Evolutionary conservation across 2,797 vertebrate genomes (phyloP).

Genomic region (Podargus strigoides): DNA sequence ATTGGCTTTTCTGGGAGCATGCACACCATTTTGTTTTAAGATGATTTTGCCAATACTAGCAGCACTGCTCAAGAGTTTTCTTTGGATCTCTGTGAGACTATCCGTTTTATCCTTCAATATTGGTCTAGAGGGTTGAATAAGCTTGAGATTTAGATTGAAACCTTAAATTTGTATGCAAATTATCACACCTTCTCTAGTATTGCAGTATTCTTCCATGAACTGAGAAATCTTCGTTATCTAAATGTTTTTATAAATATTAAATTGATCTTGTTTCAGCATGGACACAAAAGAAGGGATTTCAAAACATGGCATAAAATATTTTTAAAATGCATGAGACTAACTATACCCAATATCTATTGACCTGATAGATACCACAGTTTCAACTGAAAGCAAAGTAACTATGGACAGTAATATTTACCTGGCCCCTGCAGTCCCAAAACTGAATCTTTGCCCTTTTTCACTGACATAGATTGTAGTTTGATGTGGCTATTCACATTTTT

Average conservation of each 20-base stretch:
- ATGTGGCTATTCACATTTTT: slow-evolving; percentile 6
- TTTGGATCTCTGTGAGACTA: background rate
- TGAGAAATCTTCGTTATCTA: slow-evolving; percentile 27
- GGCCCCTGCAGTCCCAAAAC: slow-evolving; percentile 48
- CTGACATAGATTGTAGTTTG: background rate
- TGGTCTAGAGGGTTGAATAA: background rate
- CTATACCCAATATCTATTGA: slow-evolving; percentile 46
- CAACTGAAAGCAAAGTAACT: slow-evolving; percentile 64
- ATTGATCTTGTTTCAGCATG: slow-evolving; percentile 15
- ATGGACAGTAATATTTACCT: slow-evolving; percentile 55
- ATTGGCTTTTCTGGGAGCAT: background rate
- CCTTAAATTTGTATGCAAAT: slow-evolving; percentile 1
- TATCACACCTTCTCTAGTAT: background rate
- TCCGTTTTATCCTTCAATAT: slow-evolving; percentile 1
- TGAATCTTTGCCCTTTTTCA: slow-evolving; percentile 32
- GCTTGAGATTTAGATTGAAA: background rate
- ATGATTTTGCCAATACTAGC: background rate
- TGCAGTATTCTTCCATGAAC: background rate
- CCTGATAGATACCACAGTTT: slow-evolving; percentile 60
- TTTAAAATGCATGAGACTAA: slow-evolving; percentile 31
- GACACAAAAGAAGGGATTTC: slow-evolving; percentile 5
- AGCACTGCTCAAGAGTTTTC: background rate
- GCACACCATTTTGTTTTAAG: background rate
- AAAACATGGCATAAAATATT: slow-evolving; percentile 53
- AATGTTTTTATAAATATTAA: background rate